phyloP scores from a whole-genome alignment of 2,888 invertebrate species.

The Dascillus cervinus region DNA sequence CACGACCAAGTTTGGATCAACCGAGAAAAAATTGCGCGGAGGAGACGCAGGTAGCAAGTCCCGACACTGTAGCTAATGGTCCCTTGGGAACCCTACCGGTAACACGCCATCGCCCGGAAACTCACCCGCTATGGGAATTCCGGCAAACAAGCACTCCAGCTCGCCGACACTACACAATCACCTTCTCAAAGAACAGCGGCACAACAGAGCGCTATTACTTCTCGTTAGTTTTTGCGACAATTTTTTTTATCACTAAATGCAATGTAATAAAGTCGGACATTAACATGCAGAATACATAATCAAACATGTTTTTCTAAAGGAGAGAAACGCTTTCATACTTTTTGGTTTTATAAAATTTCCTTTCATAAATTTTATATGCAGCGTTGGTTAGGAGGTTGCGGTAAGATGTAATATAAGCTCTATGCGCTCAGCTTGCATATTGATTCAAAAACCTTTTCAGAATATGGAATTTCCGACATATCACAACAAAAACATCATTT shows the following conservation, averaged over 20 bases:
- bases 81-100: constrained; percentile 24
- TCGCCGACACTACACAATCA: constrained; percentile 20
- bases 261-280: constrained; percentile 12
- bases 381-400: constrained; percentile 22
- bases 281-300: constrained; percentile 10
- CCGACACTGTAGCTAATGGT: constrained; percentile 26
- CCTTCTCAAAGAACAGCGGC: constrained; percentile 19
- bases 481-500: constrained; percentile 19
- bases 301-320: constrained; percentile 21
- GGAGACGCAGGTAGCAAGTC: constrained; percentile 11
- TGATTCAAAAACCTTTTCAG: constrained; percentile 21
- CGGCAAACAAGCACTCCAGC: constrained; percentile 24
- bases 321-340: constrained; percentile 12
- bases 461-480: constrained; percentile 19
- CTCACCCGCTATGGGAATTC: constrained; percentile 24
- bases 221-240: neutral
- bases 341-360: constrained; percentile 25
- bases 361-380: constrained; percentile 34
- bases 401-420: constrained; percentile 26
- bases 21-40: too few species aligned
- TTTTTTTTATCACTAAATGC: neutral
- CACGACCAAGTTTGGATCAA: too few species aligned
- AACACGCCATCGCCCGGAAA: constrained; percentile 24
- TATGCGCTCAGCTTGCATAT: constrained; percentile 21
- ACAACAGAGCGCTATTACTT: too few species aligned